Evolutionary conservation across 2,888 invertebrate species (phyloP), one percentile per base, ranked within the genome.

Genomic region (Patella depressa): DNA sequence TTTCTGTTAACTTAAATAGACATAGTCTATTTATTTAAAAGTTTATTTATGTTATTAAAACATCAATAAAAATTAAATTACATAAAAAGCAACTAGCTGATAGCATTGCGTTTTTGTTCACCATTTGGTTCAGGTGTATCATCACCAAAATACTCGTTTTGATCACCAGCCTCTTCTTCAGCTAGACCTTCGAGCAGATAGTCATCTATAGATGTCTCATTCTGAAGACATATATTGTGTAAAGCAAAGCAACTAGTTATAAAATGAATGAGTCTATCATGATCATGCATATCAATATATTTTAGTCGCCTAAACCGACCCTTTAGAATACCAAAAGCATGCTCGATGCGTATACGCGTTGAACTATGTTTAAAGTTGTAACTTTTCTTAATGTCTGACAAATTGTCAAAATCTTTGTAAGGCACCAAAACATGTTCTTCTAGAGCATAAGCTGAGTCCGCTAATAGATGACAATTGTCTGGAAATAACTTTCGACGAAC

Each of bases 361-460:
- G 65, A 65, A 65, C 65, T 65, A n/a, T 65, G 65, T 65, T 65
- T 65, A n/a, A 65, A 65, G 65, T 65, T 65, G 19, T 11, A 19
- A 19, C 14, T 65, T 65, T 65, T 65, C 65, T 65, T n/a, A 65
- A 65, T 65, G 65, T 65, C 59, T 59, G 65, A 19, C 59, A 59
- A 59, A 59, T 59, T 65, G 24, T 19, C n/a, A 65, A 65, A 65
- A 65, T 65, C 65, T 65, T n/a, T 65, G 19, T 65, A n/a, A 19
- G 65, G 19, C 65, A 65, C 65, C 24, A 65, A 65, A 65, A 65
- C 19, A 65, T 65, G n/a, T n/a, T n/a, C n/a, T n/a, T n/a, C n/a
- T n/a, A n/a, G n/a, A n/a, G n/a, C n/a, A n/a, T n/a, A n/a, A n/a
- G n/a, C n/a, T n/a, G n/a, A n/a, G n/a, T n/a, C n/a, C n/a, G n/a